Evolutionary conservation across 53 echinoderm and acorn worm species (phyloP).

Genomic region (Paelopatides confundens): DNA sequence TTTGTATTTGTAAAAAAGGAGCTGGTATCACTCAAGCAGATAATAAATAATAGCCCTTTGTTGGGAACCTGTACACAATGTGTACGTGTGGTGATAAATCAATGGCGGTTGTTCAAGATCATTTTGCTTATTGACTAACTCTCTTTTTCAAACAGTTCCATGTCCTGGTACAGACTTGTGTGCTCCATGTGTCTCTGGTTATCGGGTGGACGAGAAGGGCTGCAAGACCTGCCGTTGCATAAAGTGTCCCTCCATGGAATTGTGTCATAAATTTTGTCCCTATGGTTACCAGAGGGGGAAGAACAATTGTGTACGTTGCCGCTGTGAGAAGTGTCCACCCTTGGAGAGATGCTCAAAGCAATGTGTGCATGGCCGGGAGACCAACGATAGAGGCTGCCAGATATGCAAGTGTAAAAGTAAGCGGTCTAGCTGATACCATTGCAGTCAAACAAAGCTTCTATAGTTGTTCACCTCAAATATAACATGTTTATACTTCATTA

Average conservation of each 20-base stretch:
- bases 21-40: too few species aligned
- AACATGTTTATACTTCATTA: too few species aligned
- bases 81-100: neutral
- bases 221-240: slow-evolving; percentile 82
- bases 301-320: slow-evolving; percentile 80
- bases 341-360: slow-evolving; percentile 75
- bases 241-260: slow-evolving; percentile 75
- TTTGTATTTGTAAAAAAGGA: too few species aligned
- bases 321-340: slow-evolving; percentile 81
- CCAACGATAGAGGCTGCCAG: slow-evolving; percentile 90
- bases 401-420: slow-evolving; percentile 98
- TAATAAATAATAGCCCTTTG: too few species aligned
- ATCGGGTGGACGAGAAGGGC: slow-evolving; percentile 71
- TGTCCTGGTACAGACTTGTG: slow-evolving; percentile 65
- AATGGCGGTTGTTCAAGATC: too few species aligned
- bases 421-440: neutral
- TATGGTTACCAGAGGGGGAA: slow-evolving; percentile 85
- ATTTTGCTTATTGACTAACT: neutral
- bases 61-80: too few species aligned
- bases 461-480: too few species aligned
- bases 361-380: slow-evolving; percentile 88
- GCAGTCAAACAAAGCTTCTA: neutral
- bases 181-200: slow-evolving; percentile 74
- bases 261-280: slow-evolving; percentile 85
- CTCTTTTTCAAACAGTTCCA: neutral